These are phyloP conservation scores for Stenolophus ochropezus DNA, from an alignment of 2,888 invertebrate species.

Conservation along the genomic window DNA sequence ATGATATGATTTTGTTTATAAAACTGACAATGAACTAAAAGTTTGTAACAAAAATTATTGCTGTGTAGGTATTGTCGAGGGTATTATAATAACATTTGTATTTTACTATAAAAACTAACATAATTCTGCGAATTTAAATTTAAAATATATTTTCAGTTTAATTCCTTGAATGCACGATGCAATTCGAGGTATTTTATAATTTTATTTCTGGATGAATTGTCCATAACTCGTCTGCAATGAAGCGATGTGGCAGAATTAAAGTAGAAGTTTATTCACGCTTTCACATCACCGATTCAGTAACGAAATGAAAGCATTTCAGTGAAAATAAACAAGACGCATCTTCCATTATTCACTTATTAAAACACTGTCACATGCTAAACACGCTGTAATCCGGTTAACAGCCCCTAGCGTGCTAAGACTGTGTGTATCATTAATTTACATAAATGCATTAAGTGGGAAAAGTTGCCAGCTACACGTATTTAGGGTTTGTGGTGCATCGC, in stretches of 20 bases:
- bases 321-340: slow-evolving; percentile 15
- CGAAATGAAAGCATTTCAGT: slow-evolving; percentile 19
- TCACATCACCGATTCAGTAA: not conserved
- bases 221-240: not conserved
- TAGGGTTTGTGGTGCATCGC: slow-evolving; percentile 13
- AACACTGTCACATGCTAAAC: slow-evolving; percentile 13
- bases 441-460: slow-evolving; percentile 34
- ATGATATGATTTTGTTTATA: no score
- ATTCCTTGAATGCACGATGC: no score
- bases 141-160: no score
- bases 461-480: slow-evolving; percentile 6
- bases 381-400: slow-evolving; percentile 20
- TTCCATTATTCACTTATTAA: slow-evolving; percentile 28
- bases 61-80: no score
- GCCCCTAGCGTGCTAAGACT: not conserved
- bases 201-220: not conserved
- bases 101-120: no score
- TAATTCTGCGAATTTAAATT: no score
- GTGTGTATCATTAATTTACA: slow-evolving; percentile 38
- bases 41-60: no score
- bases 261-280: not conserved
- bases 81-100: no score
- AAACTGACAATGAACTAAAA: no score
- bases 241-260: not conserved
- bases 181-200: not conserved